These are phyloP conservation scores for Deilephila porcellus DNA, from an alignment of 2,888 invertebrate genomes.

Conservation along the genomic window DNA sequence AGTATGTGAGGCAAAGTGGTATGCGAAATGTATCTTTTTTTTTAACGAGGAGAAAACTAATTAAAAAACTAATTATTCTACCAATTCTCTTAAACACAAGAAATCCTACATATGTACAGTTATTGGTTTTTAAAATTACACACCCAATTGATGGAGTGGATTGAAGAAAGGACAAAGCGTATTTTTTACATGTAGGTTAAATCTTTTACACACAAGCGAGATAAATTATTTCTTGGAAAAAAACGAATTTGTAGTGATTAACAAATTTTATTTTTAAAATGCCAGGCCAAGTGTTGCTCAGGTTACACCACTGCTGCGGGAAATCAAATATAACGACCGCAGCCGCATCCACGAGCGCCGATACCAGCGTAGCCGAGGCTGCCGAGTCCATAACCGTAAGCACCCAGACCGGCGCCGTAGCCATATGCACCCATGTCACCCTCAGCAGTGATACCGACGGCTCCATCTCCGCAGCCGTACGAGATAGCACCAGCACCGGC, in stretches of 20 bases:
- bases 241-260: neutral
- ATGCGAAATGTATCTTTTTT: no score
- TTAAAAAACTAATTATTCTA: no score
- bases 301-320: no score
- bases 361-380: conserved; percentile 28
- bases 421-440: conserved; percentile 1
- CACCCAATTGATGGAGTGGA: no score
- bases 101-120: no score
- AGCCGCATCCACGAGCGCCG: conserved; percentile 17
- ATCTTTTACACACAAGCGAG: no score
- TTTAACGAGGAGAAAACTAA: no score
- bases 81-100: no score
- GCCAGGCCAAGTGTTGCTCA: neutral
- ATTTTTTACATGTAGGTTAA: no score
- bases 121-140: no score
- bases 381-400: conserved; percentile 12
- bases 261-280: neutral
- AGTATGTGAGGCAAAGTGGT: no score
- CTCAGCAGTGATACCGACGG: conserved; percentile 26
- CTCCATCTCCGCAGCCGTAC: conserved; percentile 40
- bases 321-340: conserved; percentile 18
- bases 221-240: neutral
- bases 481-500: conserved; percentile 38
- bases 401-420: conserved; percentile 10
- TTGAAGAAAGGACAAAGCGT: no score